Evolutionary conservation across 2,888 invertebrate genomes (phyloP).

Genomic region (Cyrtodaria siliqua): DNA sequence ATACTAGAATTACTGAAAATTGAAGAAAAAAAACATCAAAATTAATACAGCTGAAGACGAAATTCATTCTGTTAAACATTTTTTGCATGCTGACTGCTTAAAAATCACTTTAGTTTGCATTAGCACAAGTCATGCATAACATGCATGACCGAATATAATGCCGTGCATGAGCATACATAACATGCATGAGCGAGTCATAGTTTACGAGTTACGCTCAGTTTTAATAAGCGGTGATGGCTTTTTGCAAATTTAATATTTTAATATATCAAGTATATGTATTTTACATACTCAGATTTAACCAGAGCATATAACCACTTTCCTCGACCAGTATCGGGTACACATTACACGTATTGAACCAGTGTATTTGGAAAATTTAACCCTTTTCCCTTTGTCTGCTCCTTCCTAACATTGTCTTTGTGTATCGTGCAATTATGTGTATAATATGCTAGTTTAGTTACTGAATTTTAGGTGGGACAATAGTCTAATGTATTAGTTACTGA

Average conservation of each 20-base stretch:
- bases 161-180: background rate
- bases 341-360: constrained; percentile 2
- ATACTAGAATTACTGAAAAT: no score
- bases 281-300: no score
- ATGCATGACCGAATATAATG: constrained; percentile 4
- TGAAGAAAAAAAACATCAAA: no score
- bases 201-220: background rate
- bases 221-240: constrained; percentile 5
- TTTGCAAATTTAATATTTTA: no score
- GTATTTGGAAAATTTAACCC: constrained; percentile 65
- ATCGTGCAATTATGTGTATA: background rate
- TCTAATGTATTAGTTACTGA: no score
- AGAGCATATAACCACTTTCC: constrained; percentile 14
- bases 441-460: no score
- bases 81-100: constrained; percentile 36
- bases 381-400: constrained; percentile 30
- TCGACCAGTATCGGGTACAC: background rate
- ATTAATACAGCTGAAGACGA: constrained; percentile 32
- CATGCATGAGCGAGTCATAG: constrained; percentile 3
- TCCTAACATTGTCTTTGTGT: background rate
- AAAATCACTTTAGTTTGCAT: constrained; percentile 7
- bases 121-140: constrained; percentile 17
- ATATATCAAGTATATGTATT: no score
- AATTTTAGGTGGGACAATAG: no score
- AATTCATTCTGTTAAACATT: constrained; percentile 44